Base-by-base conservation (phyloP, 2,888 invertebrate genomes). In the Drosophila nr. fundita region DNA sequence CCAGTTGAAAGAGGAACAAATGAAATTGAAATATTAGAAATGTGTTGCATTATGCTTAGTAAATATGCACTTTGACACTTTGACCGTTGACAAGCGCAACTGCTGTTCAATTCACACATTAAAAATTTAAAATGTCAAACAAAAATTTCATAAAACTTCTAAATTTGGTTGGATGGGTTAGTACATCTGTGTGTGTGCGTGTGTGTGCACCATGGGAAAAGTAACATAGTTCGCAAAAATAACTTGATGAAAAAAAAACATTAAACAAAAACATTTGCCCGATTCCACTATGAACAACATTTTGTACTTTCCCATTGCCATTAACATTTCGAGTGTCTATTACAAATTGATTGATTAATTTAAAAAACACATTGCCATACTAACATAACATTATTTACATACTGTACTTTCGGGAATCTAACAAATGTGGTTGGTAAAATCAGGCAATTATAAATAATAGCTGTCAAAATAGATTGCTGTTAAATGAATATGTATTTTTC, bases 1-100 rank as follows among this genome's bases (percentile, higher is more conserved):
- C 50, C 49, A 82, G 68, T 82, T 76, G 59, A 58, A 64, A 66
- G 40, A 49, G 36, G 53, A 29, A 63, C 73, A 63, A 30, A 30
- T 27, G 50, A 48, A 82, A 29, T 63, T 78, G 58, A 48, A 30
- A 45, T 64, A 30, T 74, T 2, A 21, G 45, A 21, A 65, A 48
- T 49, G 58, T 57, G 45, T 55, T 45, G 36, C 64, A 67, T 79
- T 62, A 73, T 57, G 32, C 27, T 66, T 30, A 2, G n/a, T n/a
- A 32, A 27, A 36, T 73, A 60, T 29, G 32, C 38, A 40, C 45
- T 29, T 49, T 15, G 10, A n/a, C n/a, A 11, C n/a, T n/a, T n/a
- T n/a, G n/a, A n/a, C 48, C 36, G 13, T 11, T 5, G 32, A 49
- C 45, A 49, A 21, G 8, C 13, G 1, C 45, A 63, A 7, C 30